These are phyloP conservation scores for Mohoua ochrocephala DNA, from an alignment of 2,113 vertebrate genomes.

Conservation along the genomic window DNA sequence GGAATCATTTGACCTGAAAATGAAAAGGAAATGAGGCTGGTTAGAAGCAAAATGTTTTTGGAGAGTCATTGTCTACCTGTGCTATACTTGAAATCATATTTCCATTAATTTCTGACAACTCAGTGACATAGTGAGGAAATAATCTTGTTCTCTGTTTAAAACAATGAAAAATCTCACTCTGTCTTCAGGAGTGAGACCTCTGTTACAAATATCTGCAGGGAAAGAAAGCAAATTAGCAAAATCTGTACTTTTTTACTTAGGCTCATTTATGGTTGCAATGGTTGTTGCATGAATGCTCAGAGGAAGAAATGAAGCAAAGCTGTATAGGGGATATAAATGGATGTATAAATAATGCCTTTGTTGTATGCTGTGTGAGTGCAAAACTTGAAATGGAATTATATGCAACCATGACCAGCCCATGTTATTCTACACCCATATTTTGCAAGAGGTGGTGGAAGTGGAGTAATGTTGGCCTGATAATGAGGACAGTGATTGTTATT, in stretches of 20 bases:
- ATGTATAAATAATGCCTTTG: not conserved
- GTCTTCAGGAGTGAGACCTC: not conserved
- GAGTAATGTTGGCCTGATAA: not conserved
- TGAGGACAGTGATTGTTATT: not conserved
- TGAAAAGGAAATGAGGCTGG: not conserved
- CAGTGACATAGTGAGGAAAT: not conserved
- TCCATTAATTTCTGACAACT: not conserved
- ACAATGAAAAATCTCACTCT: not conserved
- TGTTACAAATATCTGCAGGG: not conserved
- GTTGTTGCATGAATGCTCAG: not conserved
- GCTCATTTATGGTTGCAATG: not conserved
- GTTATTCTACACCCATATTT: not conserved
- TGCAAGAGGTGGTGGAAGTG: not conserved
- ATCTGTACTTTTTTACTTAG: not conserved
- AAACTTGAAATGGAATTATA: not conserved
- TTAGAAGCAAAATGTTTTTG: not conserved
- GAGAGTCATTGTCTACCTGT: not conserved
- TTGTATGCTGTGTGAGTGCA: not conserved
- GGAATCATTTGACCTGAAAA: not conserved
- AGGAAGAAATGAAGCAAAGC: not conserved
- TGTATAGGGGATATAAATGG: not conserved
- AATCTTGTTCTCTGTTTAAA: not conserved
- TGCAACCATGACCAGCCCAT: not conserved
- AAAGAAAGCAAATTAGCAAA: not conserved
- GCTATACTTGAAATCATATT: not conserved